Percentiles rank a stretch among this genome's conserved stretches.
phyloP scores from a whole-genome alignment of 2,888 invertebrate species.

The Scaeva pyrastri region DNA sequence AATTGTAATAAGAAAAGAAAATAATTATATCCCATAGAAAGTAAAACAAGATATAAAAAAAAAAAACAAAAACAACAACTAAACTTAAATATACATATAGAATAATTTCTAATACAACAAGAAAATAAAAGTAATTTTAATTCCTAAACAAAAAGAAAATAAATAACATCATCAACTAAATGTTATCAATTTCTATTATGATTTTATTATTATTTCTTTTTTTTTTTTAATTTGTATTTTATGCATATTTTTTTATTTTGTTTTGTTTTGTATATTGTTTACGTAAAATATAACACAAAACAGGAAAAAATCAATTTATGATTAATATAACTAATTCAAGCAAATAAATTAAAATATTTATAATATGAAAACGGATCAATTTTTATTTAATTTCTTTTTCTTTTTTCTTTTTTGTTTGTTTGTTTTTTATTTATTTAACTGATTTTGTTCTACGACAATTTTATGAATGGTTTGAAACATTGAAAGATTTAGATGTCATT shows the following conservation, averaged over 20 bases:
- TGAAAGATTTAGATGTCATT: neutral
- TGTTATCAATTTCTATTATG: conserved; percentile 63
- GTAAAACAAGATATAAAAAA: conserved; percentile 38
- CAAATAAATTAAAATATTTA: conserved; percentile 76
- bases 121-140: conserved; percentile 62
- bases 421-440: neutral
- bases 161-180: conserved; percentile 64
- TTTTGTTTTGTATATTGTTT: conserved; percentile 72
- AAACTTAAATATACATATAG: conserved; percentile 74
- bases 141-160: conserved; percentile 67
- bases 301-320: conserved; percentile 64
- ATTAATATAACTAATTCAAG: conserved; percentile 73
- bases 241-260: conserved; percentile 34
- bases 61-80: conserved; percentile 55
- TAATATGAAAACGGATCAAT: conserved; percentile 63
- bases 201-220: conserved; percentile 53
- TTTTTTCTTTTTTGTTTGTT: conserved; percentile 14
- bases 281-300: conserved; percentile 65
- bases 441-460: neutral
- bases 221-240: conserved; percentile 65
- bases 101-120: conserved; percentile 72
- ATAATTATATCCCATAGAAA: conserved; percentile 58
- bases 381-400: conserved; percentile 38
- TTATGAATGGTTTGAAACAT: neutral
- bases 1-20: conserved; percentile 34